Evolutionary conservation across 2,113 vertebrate species (phyloP), one percentile per base, ranked within the genome.

Genomic region (Hippoglossus stenolepis): DNA sequence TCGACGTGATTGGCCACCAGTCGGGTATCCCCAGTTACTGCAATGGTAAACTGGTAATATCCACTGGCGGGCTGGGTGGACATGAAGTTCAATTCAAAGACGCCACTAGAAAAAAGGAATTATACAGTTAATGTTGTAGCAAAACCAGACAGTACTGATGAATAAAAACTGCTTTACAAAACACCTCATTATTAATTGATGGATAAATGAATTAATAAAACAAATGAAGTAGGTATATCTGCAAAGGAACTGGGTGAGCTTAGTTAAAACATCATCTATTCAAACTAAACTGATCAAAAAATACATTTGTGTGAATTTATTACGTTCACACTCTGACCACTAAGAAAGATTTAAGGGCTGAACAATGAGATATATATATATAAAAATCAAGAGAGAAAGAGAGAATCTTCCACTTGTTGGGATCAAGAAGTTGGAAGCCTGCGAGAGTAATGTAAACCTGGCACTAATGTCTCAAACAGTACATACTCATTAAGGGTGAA

Each of bases 21-120:
- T 64, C 97, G 90, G 78, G 65, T 93, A 79, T 99, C 97, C 54
- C 98, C 97, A 2, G 95, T 95, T 62, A 99, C 96, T 43, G 85
- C 94, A 66, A 99, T 82, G 6, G 94, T 94, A 80, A 99, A 99
- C 90, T 99, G 96, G 70, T 99, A 99, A 85, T 99, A 99, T 43
- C 98, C 98, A 70, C 98, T 99, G n/a, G 96, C 93, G 67, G 97
- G 96, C 77, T 97, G 96, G 84, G 64, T 93, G 76, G 87, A 95
- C 96, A 97, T 96, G 89, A 99, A 99, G 92, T 99, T 97, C 79
- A 99, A 87, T 84, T 98, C 96, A 94, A 98, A 99, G 79, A 94
- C 2, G 0, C 97, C 96, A 74, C 98, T 99, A 57, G 64, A 86
- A 90, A 80, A 12, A 63, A 4, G 75, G 74, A 47, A 12, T n/a